A percentile compares a stretch with the other conserved stretches of the same genome.
phyloP scores from a whole-genome alignment of 2,888 invertebrate species.

The Drosophila kambysellisi region DNA sequence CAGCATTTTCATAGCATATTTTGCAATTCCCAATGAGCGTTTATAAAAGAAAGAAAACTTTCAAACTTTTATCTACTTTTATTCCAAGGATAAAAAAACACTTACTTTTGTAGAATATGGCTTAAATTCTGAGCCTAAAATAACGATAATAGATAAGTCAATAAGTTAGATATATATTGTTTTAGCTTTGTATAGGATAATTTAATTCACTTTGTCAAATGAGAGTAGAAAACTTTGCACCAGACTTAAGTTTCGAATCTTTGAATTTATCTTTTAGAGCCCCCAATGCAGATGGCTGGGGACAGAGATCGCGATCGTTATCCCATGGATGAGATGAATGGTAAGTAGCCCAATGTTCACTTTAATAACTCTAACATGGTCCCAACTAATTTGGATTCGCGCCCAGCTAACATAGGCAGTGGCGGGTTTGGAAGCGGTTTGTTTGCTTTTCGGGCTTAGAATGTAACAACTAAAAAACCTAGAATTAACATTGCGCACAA shows the following conservation, averaged over 20 bases:
- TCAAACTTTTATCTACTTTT: too few species aligned
- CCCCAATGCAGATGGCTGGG: conserved; percentile 56
- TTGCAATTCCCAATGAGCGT: not conserved
- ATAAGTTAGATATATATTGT: not conserved
- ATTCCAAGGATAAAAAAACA: too few species aligned
- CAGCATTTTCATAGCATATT: not conserved
- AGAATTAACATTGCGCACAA: conserved; percentile 68
- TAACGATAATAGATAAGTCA: not conserved
- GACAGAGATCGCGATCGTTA: conserved; percentile 65
- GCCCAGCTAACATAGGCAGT: conserved; percentile 34
- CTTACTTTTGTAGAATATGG: too few species aligned
- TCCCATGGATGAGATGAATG: conserved; percentile 75
- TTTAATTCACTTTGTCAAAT: not conserved
- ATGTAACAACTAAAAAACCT: conserved; percentile 43
- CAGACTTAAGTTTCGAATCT: not conserved
- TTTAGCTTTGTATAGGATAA: not conserved
- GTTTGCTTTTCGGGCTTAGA: conserved; percentile 18
- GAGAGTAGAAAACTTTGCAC: not conserved
- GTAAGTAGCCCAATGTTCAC: conserved; percentile 53
- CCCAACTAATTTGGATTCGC: conserved; percentile 69
- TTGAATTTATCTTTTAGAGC: conserved; percentile 55
- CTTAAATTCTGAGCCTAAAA: not conserved
- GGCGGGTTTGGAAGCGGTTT: conserved; percentile 29
- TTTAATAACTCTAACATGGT: conserved; percentile 7
- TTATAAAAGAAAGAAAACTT: too few species aligned